Evolutionary conservation across 2,113 vertebrate species (phyloP), one percentile per base, ranked within the genome.

Genomic region (Tetrax tetrax): DNA sequence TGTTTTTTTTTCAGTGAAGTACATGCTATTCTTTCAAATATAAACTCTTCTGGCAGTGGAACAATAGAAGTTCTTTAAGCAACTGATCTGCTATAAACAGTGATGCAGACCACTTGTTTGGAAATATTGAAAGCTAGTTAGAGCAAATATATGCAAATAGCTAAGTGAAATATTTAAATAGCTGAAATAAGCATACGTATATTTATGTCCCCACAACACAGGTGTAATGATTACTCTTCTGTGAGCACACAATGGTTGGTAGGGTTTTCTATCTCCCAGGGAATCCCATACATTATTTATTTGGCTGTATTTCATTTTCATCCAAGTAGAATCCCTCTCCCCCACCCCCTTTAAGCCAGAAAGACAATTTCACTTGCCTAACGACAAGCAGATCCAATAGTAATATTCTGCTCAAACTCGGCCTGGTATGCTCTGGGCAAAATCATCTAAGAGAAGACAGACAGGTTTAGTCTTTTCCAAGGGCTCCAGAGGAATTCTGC

Each of bases 41-140:
- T 35, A 60, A 57, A 47, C 16, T 86, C 66, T 90, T 76, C 63
- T 3, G 0, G 28, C 50, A 89, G 6, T 13, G 38, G 61, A 87
- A 89, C 85, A 95, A 89, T 54, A 77, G 70, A 94, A 89, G 27
- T 63, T 78, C 57, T 94, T 92, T 90, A 94, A 89, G 33, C 65
- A 96, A 83, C 60, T 69, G 77, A 50, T 93, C 53, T 93, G 20
- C 59, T 80, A 92, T 79, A 31, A 92, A 57, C 43, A 91, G 38
- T 89, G 77, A 85, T 61, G 66, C 61, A 94, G 38, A 56, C 64
- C 48, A 83, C 41, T 56, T 88, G 15, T 81, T 59, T 83, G 61
- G 89, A 88, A 78, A 92, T 51, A 70, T 15, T 31, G 47, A 96
- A 92, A 87, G 12, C 28, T 75, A 92, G 77, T 87, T 86, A 89